phyloP scores from a whole-genome alignment of 64 coral and sea anemone genomes.

The Actinia equina region DNA sequence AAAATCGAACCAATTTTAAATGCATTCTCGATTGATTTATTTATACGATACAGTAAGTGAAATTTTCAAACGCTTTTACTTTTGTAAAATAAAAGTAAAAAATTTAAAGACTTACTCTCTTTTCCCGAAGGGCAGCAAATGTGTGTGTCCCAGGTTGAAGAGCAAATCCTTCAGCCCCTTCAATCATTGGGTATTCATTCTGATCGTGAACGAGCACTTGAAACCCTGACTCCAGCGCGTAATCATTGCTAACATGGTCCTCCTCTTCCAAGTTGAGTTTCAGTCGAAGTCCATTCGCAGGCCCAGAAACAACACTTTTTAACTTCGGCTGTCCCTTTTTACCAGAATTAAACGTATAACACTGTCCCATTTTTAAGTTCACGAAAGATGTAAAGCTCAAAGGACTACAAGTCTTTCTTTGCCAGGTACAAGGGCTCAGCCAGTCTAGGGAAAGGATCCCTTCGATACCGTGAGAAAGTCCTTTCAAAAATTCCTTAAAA shows the following conservation, averaged over 20 bases:
- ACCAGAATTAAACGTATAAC: slow-evolving; percentile 14
- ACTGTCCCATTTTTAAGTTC: slow-evolving; percentile 7
- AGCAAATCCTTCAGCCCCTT: slow-evolving; percentile 23
- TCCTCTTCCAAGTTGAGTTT: slow-evolving; percentile 9
- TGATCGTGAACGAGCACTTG: slow-evolving; percentile 16
- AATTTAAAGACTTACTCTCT: not conserved
- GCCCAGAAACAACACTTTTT: not conserved
- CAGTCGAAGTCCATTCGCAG: slow-evolving; percentile 3
- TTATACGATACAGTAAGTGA: no score
- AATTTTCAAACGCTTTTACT: no score
- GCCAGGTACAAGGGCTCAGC: slow-evolving; percentile 2
- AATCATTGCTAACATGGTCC: not conserved
- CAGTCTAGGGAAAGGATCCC: not conserved
- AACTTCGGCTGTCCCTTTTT: not conserved
- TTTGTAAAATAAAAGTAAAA: no score
- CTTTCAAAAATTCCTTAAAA: not conserved
- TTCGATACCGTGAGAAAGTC: slow-evolving; percentile 5
- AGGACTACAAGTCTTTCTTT: not conserved
- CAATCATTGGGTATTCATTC: slow-evolving; percentile 21
- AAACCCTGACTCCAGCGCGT: not conserved
- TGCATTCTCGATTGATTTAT: no score
- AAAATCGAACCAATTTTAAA: no score
- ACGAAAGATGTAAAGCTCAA: not conserved
- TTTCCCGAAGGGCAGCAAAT: not conserved
- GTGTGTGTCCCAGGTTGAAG: slow-evolving; percentile 27